Percentiles rank a stretch among this genome's conserved stretches.
These are phyloP conservation scores for Slavum lentiscoides DNA, from an alignment of 2,888 invertebrate genomes.

Conservation along the genomic window DNA sequence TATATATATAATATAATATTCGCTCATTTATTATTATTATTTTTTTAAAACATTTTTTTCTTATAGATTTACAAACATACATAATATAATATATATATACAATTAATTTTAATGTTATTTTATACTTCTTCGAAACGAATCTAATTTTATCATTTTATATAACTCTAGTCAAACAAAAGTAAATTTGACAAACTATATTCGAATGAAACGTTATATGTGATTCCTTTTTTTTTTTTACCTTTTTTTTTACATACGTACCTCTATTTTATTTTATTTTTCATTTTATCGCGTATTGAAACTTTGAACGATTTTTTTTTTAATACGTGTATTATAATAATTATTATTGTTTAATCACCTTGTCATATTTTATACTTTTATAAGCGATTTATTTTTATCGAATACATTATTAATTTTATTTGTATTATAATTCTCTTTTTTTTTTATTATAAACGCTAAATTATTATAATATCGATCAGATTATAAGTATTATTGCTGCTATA, in stretches of 20 bases:
- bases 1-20: constrained; percentile 25
- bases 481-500: background rate
- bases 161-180: constrained; percentile 44
- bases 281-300: background rate
- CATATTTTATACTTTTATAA: constrained; percentile 19
- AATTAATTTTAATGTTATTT: background rate
- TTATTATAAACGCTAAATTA: constrained; percentile 5
- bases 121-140: constrained; percentile 3
- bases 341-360: background rate
- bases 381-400: constrained; percentile 16
- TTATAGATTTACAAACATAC: background rate
- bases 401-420: constrained; percentile 20
- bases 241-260: constrained; percentile 9
- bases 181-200: constrained; percentile 29
- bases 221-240: background rate
- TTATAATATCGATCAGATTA: constrained; percentile 15
- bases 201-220: constrained; percentile 35
- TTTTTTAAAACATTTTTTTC: background rate
- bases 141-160: constrained; percentile 18
- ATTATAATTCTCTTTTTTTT: constrained; percentile 9
- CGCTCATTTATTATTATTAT: constrained; percentile 40
- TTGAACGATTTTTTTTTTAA: constrained; percentile 17
- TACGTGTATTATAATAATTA: background rate
- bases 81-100: background rate
- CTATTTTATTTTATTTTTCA: constrained; percentile 1